phyloP scores from a whole-genome alignment of 2,888 invertebrate species.

The Drosophila kanekoi region DNA sequence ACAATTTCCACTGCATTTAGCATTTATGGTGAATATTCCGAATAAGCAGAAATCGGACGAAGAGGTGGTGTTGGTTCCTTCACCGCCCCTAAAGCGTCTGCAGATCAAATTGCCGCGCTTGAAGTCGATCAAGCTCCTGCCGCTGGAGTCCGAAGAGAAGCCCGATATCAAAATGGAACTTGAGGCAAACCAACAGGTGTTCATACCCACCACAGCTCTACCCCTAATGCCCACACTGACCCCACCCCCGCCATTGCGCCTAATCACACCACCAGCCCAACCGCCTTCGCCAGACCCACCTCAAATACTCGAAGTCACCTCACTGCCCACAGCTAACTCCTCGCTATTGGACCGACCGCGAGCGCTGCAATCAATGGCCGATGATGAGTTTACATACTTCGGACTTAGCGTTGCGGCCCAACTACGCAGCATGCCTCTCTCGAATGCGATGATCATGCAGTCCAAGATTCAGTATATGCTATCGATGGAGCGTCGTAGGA shows the following conservation, averaged over 20 bases:
- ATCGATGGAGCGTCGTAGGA: conserved; percentile 60
- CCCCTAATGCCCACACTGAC: conserved; percentile 9
- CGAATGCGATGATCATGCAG: conserved; percentile 68
- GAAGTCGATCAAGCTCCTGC: conserved; percentile 29
- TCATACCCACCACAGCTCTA: conserved; percentile 7
- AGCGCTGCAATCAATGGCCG: conserved; percentile 22
- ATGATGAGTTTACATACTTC: conserved; percentile 70
- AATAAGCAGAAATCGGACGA: conserved; percentile 12
- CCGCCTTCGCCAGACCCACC: background rate
- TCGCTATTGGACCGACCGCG: conserved; percentile 12
- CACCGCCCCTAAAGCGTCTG: conserved; percentile 40
- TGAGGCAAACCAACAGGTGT: conserved; percentile 32
- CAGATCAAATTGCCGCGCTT: conserved; percentile 62
- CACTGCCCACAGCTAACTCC: background rate
- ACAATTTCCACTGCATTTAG: background rate
- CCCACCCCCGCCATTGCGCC: conserved; percentile 28
- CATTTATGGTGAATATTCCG: background rate
- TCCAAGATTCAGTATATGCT: conserved; percentile 65
- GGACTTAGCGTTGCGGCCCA: conserved; percentile 68
- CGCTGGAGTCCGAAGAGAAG: conserved; percentile 20
- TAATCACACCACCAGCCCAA: conserved; percentile 15
- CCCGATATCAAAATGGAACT: conserved; percentile 30
- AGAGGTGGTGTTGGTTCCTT: background rate
- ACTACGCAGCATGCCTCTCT: conserved; percentile 62
- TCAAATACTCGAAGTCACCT: background rate